A percentile compares a stretch with the other conserved stretches of the same genome.
phyloP scores from a whole-genome alignment of 2,888 invertebrate species.

The Acanthoscelides obtectus region DNA sequence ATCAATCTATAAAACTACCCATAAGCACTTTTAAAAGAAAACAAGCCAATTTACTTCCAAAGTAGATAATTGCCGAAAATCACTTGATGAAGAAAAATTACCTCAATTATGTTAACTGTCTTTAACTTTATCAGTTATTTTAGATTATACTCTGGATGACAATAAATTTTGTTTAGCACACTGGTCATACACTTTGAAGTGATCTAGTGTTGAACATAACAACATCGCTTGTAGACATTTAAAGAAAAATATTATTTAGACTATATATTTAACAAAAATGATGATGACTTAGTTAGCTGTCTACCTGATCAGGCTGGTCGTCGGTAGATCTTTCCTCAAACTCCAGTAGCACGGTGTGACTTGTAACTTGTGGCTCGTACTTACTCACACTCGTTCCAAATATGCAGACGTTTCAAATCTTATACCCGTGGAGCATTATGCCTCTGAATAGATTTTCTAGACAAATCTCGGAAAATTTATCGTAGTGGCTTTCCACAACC shows the following conservation, averaged over 20 bases:
- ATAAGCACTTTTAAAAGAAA: slow-evolving; percentile 4
- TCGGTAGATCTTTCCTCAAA: too few species aligned
- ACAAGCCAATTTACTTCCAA: slow-evolving; percentile 8
- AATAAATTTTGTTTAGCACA: not conserved
- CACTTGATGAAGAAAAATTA: not conserved
- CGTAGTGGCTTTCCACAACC: too few species aligned
- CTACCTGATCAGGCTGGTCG: too few species aligned
- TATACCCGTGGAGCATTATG: too few species aligned
- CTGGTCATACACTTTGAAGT: not conserved
- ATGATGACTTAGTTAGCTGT: too few species aligned
- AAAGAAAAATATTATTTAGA: not conserved
- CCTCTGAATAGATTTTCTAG: too few species aligned
- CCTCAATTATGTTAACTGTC: not conserved
- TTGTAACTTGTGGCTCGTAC: too few species aligned
- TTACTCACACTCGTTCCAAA: too few species aligned
- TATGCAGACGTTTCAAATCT: too few species aligned
- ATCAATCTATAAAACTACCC: slow-evolving; percentile 7
- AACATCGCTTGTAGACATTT: not conserved
- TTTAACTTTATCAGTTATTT: not conserved
- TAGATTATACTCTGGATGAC: not conserved
- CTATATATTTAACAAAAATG: too few species aligned
- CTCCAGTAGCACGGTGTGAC: too few species aligned
- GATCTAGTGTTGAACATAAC: not conserved
- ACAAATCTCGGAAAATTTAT: too few species aligned
- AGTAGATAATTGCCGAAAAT: slow-evolving; percentile 9